Conservation (phyloP, 2,113 vertebrate species). For the Probosciger aterrimus region DNA sequence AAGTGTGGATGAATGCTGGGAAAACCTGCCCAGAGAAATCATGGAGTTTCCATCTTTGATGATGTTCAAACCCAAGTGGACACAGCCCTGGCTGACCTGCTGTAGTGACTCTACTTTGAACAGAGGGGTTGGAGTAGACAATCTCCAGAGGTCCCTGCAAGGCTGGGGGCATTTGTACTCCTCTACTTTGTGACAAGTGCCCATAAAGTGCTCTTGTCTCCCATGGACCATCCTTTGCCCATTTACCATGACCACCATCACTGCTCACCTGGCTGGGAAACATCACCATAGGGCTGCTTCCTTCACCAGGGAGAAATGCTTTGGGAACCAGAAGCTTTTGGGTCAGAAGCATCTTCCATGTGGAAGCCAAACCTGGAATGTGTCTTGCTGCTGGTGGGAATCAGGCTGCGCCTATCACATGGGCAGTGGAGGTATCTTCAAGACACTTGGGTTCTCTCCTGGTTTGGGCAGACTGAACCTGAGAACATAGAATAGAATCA, state of each 20-base stretch:
- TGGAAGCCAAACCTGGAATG: background rate
- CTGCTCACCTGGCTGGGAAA: background rate
- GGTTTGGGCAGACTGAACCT: background rate
- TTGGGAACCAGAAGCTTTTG: background rate
- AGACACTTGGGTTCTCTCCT: background rate
- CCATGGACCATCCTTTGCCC: background rate
- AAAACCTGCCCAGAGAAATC: background rate
- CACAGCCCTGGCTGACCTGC: background rate
- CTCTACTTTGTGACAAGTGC: background rate
- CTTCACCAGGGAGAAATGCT: background rate
- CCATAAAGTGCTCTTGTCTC: background rate
- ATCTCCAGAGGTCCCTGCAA: background rate
- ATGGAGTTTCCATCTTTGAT: background rate
- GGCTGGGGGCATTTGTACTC: accelerated
- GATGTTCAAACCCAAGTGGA: background rate
- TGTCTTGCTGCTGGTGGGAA: background rate
- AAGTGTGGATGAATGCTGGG: background rate
- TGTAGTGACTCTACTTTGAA: background rate
- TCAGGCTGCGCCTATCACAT: background rate
- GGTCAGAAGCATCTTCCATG: background rate
- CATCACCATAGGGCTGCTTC: background rate
- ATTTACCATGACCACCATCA: background rate
- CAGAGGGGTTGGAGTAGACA: background rate
- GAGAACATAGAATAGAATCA: background rate
- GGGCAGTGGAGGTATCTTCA: background rate